Percentiles rank a stretch among this genome's conserved stretches.
Conservation (phyloP, 2,113 vertebrate species). For the Mystacornis crossleyi region DNA sequence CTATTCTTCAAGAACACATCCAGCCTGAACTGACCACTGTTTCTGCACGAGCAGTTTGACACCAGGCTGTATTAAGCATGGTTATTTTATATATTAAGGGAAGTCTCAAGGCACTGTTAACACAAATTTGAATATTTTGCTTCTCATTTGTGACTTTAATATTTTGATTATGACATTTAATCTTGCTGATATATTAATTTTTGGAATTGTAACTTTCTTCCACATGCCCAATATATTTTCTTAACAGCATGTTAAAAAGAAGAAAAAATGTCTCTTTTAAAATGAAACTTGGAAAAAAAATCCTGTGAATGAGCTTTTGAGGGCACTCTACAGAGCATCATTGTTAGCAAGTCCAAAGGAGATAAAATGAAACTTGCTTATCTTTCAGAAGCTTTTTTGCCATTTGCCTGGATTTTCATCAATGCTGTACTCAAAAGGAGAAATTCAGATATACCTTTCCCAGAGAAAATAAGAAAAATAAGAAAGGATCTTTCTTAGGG, state of each 20-base stretch:
- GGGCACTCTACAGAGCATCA: not conserved
- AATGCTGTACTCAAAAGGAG: not conserved
- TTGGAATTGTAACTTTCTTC: not conserved
- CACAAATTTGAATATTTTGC: not conserved
- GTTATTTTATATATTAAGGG: not conserved
- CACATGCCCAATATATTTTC: not conserved
- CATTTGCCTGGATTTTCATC: not conserved
- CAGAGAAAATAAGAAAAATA: slow-evolving; percentile 4
- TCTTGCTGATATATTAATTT: not conserved
- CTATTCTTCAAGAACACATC: not conserved
- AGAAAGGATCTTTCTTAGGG: not conserved
- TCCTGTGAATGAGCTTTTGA: not conserved
- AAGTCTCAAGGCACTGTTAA: not conserved
- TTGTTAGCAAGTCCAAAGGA: not conserved
- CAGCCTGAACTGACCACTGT: not conserved
- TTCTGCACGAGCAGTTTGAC: not conserved
- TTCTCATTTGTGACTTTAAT: not conserved
- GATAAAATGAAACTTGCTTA: not conserved
- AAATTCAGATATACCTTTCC: slow-evolving; percentile 30
- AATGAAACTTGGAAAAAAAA: not conserved
- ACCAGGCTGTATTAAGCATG: rapidly evolving
- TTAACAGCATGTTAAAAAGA: not conserved
- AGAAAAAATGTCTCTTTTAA: not conserved
- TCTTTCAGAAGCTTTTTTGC: slow-evolving; percentile 2
- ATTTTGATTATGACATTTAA: not conserved